Percentiles rank a stretch among this genome's conserved stretches.
Evolutionary conservation across 2,888 invertebrate genomes (phyloP).

Genomic region (Subacronicta megacephala): DNA sequence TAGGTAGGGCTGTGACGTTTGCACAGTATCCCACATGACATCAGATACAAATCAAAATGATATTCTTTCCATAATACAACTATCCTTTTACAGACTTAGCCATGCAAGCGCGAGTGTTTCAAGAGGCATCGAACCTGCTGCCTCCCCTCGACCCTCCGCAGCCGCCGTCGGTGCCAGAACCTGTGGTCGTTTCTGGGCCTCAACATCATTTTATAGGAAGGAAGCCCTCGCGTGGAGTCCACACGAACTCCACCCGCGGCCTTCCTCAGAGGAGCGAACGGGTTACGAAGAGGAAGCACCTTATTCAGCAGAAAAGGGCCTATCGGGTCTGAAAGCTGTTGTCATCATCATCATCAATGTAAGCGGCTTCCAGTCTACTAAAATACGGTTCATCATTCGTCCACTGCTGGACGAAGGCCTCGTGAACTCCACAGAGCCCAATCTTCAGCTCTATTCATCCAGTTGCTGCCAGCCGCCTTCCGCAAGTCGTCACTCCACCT

Average conservation of each 20-base stretch:
- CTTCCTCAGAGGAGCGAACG: neutral
- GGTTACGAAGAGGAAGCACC: neutral
- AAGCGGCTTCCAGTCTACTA: no score
- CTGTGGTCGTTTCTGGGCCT: neutral
- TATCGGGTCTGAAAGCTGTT: neutral
- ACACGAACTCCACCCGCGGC: neutral
- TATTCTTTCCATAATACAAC: no score
- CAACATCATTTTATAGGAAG: conserved; percentile 9
- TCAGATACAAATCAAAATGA: no score
- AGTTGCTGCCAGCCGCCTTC: no score
- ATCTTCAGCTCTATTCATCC: no score
- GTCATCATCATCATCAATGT: no score
- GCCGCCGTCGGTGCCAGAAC: conserved; percentile 17
- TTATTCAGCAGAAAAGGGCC: neutral
- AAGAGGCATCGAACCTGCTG: conserved; percentile 61
- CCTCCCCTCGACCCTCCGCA: conserved; percentile 54
- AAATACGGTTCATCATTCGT: no score
- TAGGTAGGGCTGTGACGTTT: no score
- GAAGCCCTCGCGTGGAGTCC: neutral
- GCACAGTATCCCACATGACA: no score
- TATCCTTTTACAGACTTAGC: conserved; percentile 49
- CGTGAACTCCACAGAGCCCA: no score
- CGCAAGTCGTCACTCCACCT: no score
- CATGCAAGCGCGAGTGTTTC: conserved; percentile 58
- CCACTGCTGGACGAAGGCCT: no score